These are phyloP conservation scores for Sula dactylatra DNA, from an alignment of 2,113 vertebrate genomes.

Conservation along the genomic window DNA sequence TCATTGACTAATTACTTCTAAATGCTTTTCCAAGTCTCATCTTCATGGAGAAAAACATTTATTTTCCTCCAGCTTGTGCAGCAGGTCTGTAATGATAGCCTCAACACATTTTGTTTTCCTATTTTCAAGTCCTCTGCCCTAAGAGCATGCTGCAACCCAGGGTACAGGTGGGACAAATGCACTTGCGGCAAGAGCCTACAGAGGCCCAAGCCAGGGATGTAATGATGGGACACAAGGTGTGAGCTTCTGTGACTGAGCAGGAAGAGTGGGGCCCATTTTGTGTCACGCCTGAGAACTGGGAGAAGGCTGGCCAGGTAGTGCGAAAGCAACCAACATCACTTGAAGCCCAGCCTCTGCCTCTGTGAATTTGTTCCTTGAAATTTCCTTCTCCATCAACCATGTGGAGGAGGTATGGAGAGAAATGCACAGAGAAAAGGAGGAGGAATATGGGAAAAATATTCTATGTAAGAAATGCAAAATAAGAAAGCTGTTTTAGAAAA, in stretches of 20 bases:
- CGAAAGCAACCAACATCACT: neutral
- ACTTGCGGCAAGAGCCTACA: neutral
- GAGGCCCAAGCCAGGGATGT: neutral
- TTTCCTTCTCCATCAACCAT: neutral
- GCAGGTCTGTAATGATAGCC: neutral
- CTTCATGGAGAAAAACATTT: neutral
- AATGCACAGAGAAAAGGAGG: neutral
- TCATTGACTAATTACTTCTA: neutral
- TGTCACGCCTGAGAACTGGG: no score
- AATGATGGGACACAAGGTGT: neutral
- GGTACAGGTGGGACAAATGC: neutral
- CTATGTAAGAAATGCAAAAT: neutral
- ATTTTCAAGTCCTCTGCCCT: neutral
- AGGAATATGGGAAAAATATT: fast-evolving
- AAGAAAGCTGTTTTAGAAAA: neutral
- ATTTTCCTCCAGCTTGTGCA: neutral
- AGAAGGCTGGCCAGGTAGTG: neutral
- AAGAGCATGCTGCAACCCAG: neutral
- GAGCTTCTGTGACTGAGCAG: neutral
- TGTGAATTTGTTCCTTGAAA: neutral
- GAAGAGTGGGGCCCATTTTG: neutral
- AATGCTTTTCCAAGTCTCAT: neutral
- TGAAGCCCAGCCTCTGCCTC: neutral
- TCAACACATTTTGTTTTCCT: neutral
- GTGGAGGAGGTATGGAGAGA: neutral